A percentile compares a stretch with the other conserved stretches of the same genome.
phyloP scores from a whole-genome alignment of 2,888 invertebrate genomes.

The Netelia virgata region DNA sequence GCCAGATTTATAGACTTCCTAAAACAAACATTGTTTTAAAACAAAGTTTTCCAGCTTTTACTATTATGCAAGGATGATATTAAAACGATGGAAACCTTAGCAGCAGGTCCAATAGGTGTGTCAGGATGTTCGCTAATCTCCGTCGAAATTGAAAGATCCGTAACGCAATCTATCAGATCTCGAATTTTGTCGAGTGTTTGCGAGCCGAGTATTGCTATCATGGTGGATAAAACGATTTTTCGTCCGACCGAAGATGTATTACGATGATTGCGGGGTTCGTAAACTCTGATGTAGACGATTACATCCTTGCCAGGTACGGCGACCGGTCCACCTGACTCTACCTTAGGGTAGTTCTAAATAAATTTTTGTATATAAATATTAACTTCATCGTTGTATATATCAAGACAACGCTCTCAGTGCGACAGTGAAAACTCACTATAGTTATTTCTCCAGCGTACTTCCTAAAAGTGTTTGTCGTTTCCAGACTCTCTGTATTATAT shows the following conservation, averaged over 20 bases:
- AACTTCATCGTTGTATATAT: not conserved
- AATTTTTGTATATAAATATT: slow-evolving; percentile 10
- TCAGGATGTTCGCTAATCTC: slow-evolving; percentile 87
- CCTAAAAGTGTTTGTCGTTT: slow-evolving; percentile 36
- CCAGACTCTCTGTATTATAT: slow-evolving; percentile 68
- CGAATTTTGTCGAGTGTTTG: slow-evolving; percentile 90
- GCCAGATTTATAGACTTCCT: slow-evolving; percentile 89
- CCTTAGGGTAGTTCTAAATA: slow-evolving; percentile 73
- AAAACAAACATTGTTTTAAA: slow-evolving; percentile 73
- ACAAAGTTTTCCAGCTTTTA: not conserved
- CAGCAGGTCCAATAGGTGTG: not conserved
- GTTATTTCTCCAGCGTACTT: slow-evolving; percentile 79
- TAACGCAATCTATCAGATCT: slow-evolving; percentile 91
- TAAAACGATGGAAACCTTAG: slow-evolving; percentile 54
- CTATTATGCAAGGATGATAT: not conserved
- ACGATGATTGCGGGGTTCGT: slow-evolving; percentile 84
- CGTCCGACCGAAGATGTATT: slow-evolving; percentile 61
- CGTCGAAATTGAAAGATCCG: slow-evolving; percentile 88
- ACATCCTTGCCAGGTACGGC: slow-evolving; percentile 82
- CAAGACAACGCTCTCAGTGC: slow-evolving; percentile 37
- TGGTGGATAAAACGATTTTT: slow-evolving; percentile 81
- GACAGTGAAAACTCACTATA: slow-evolving; percentile 74
- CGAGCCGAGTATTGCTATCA: slow-evolving; percentile 88
- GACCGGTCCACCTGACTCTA: not conserved
- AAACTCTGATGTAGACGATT: slow-evolving; percentile 85